Conservation (phyloP, 2,113 vertebrate species). For the Chiloscyllium plagiosum region DNA sequence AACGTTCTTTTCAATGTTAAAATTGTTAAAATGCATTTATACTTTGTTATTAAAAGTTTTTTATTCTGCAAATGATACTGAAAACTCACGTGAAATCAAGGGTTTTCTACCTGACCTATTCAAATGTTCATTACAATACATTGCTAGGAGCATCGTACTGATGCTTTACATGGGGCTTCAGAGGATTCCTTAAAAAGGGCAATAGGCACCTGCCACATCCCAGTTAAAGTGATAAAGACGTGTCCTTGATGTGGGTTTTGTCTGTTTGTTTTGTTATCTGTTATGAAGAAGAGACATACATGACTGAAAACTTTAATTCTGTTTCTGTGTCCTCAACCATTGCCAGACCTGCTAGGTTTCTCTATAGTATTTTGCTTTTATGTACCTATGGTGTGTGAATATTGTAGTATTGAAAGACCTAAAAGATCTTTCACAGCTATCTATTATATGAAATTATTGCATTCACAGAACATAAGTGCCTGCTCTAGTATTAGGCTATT, state of each 20-base stretch:
- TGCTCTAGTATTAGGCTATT: too few relatives aligned
- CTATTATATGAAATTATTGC: too few relatives aligned
- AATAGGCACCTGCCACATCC: background rate
- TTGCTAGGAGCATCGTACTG: background rate
- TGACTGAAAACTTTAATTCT: too few relatives aligned
- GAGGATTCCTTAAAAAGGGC: background rate
- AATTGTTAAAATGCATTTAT: background rate
- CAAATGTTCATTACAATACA: background rate
- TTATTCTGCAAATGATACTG: background rate
- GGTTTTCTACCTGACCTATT: background rate
- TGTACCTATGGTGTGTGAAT: too few relatives aligned
- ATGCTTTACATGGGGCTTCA: background rate
- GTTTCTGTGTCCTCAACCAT: too few relatives aligned
- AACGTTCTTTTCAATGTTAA: background rate
- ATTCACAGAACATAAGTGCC: too few relatives aligned
- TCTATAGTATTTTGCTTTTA: too few relatives aligned
- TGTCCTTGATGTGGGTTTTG: background rate
- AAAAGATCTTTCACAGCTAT: too few relatives aligned
- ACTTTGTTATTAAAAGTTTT: background rate
- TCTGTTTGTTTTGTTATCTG: too few relatives aligned
- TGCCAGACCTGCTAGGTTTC: too few relatives aligned
- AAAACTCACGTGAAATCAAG: background rate
- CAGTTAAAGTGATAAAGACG: background rate
- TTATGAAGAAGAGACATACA: too few relatives aligned
- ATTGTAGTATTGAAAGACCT: too few relatives aligned